Base-by-base conservation (phyloP, 2,797 vertebrate species). In the Fundulus diaphanus region DNA sequence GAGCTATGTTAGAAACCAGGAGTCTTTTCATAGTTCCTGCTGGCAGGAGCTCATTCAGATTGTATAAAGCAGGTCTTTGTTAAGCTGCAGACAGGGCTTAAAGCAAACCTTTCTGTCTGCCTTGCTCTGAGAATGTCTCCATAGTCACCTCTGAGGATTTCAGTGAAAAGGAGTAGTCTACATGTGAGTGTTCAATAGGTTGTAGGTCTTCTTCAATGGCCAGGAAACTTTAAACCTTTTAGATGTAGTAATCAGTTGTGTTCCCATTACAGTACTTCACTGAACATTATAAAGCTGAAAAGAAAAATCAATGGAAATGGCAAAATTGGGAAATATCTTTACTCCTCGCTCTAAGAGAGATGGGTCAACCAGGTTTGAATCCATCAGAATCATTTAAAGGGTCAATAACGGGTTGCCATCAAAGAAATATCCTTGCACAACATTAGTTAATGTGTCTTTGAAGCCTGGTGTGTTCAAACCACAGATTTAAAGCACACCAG, bases 1-100 rank as follows among this genome's bases (percentile, higher is more conserved):
- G 35, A 40, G 59, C 18, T 46, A 1, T 67, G 33, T 81, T 80
- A 76, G 44, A 42, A 77, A 77, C 22, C 24, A 33, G 11, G 40
- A 48, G 12, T 48, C 40, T 77, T 75, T 71, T 51, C 18, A 72
- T 70, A 80, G 42, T 68, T 68, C 79, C 46, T 73, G 42, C 33
- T 12, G 33, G 57, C 56, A 35, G 29, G 31, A 61, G 31, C 31
- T 61, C 57, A 33, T 61, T 35, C 20, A 37, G 16, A 63, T 63
- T 63, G 31, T 35, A 37, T 22, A 63, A 63, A 35, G 8, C 37
- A 20, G 33, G 20, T 81, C 73, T 84, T 80, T 86, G 83, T 77
- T 80, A 66, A 86, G 82, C 75, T 87, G 77, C 78, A 82, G 83
- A 87, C 76, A 84, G 63, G 76, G 80, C 81, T 78, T 71, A 61